Evolutionary conservation across 1,140 invertebrate genomes (phyloP), one percentile per base, ranked within the genome.

Genomic region (Sitophilus oryzae): DNA sequence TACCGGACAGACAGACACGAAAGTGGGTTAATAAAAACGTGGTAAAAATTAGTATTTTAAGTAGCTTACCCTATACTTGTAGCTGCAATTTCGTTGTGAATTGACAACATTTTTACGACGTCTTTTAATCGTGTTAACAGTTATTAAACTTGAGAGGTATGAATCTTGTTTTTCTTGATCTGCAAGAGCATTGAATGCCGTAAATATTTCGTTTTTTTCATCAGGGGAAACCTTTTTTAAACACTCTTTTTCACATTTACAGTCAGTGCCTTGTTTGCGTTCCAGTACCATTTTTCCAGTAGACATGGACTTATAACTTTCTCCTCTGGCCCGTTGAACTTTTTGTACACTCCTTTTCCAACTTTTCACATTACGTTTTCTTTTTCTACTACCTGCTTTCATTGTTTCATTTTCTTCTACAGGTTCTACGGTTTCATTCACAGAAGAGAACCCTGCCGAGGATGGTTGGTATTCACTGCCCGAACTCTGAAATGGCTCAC

Each of bases 61-160:
- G 11, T n/a, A 43, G 6, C 10, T 50, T 50, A 50, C 48, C 48
- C 41, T 38, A 50, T 48, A 40, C 35, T 48, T 48, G 18, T 48
- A 48, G 22, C 3, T 50, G 36, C 30, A 22, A 19, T 35, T 37
- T 35, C 36, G 34, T 38, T 44, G 19, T 50, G n/a, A n/a, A n/a
- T n/a, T n/a, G n/a, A n/a, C n/a, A n/a, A n/a, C 15, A 37, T 15
- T 44, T 44, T 44, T 44, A 16, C 20, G 42, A 20, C 20, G 42
- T 44, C 42, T 18, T 5, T 8, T 19, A 36, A 48, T 19, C 45
- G 22, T 4, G 4, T 4, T 9, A 9, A 52, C 41, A 15, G 5
- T 45, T 47, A 52, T 48, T 21, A 54, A 46, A 35, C 43, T 54
- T 49, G 43, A 54, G 20, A 54, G 37, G 49, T 52, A 52, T 10